These are phyloP conservation scores for Synergus umbraculus DNA, from an alignment of 2,888 invertebrate genomes.

Conservation along the genomic window DNA sequence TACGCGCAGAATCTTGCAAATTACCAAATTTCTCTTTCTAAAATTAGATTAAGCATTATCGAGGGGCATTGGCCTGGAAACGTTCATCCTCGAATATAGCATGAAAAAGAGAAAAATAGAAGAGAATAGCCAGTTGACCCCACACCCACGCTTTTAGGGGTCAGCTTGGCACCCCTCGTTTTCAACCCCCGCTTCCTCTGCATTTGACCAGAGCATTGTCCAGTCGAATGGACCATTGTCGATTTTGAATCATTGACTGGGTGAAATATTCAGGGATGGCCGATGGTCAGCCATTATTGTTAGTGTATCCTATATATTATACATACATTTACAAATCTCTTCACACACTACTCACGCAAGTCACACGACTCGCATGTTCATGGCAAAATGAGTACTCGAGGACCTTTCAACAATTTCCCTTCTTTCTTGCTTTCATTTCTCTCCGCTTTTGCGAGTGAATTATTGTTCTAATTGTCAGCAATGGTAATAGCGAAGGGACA, in stretches of 20 bases:
- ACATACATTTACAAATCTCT: slow-evolving; percentile 30
- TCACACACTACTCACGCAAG: neutral
- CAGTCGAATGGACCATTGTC: slow-evolving; percentile 57
- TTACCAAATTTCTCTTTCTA: slow-evolving; percentile 27
- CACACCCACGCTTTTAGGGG: slow-evolving; percentile 62
- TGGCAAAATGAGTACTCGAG: slow-evolving; percentile 52
- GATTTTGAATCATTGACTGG: slow-evolving; percentile 70
- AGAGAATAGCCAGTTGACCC: slow-evolving; percentile 48
- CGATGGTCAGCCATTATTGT: slow-evolving; percentile 73
- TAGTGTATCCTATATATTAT: slow-evolving; percentile 49
- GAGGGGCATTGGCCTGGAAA: slow-evolving; percentile 41
- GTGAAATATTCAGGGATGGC: slow-evolving; percentile 71
- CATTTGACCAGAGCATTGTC: slow-evolving; percentile 75
- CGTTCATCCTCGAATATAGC: slow-evolving; percentile 12
- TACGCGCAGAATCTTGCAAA: slow-evolving; percentile 20
- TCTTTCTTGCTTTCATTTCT: slow-evolving; percentile 51
- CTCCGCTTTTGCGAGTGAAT: slow-evolving; percentile 63
- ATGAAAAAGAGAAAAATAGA: slow-evolving; percentile 42
- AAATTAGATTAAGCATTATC: slow-evolving; percentile 39
- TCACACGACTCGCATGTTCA: slow-evolving; percentile 30
- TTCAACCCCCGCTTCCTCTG: slow-evolving; percentile 63
- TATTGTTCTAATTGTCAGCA: slow-evolving; percentile 74
- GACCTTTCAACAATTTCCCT: slow-evolving; percentile 52
- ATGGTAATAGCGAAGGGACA: slow-evolving; percentile 64
- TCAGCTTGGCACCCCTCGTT: slow-evolving; percentile 63